Percentiles rank a stretch among this genome's conserved stretches.
These are phyloP conservation scores for Melikaiella ostensackeni DNA, from an alignment of 2,888 invertebrate species.

Conservation along the genomic window DNA sequence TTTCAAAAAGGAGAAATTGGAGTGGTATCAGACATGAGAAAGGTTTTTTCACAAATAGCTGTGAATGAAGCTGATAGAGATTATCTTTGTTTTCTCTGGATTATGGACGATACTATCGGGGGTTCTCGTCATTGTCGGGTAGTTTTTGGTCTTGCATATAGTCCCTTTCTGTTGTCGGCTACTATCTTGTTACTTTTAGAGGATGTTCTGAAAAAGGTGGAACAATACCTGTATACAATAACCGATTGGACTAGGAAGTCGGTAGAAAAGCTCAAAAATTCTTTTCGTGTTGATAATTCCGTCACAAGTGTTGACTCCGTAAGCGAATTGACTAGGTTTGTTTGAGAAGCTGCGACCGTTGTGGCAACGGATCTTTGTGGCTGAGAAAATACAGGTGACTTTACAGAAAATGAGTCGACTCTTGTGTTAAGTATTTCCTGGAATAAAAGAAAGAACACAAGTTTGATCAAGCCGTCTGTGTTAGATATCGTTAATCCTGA, in stretches of 20 bases:
- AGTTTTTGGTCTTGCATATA: neutral
- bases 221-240: neutral
- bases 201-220: neutral
- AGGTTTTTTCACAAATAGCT: constrained; percentile 53
- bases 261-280: neutral
- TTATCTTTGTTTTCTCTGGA: neutral
- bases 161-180: neutral
- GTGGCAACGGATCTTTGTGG: neutral
- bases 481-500: too few species aligned
- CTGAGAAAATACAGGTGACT: neutral
- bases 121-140: constrained; percentile 16
- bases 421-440: neutral
- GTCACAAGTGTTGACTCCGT: neutral
- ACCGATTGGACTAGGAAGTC: neutral
- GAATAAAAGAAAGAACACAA: constrained; percentile 15
- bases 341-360: neutral
- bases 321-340: neutral
- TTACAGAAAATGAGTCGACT: neutral
- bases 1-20: constrained; percentile 53
- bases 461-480: too few species aligned
- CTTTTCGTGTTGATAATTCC: neutral
- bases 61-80: constrained; percentile 26
- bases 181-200: neutral
- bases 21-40: constrained; percentile 52
- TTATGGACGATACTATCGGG: neutral